A percentile compares a stretch with the other conserved stretches of the same genome.
phyloP scores from a whole-genome alignment of 1,140 invertebrate genomes.

The Aethina tumida region DNA sequence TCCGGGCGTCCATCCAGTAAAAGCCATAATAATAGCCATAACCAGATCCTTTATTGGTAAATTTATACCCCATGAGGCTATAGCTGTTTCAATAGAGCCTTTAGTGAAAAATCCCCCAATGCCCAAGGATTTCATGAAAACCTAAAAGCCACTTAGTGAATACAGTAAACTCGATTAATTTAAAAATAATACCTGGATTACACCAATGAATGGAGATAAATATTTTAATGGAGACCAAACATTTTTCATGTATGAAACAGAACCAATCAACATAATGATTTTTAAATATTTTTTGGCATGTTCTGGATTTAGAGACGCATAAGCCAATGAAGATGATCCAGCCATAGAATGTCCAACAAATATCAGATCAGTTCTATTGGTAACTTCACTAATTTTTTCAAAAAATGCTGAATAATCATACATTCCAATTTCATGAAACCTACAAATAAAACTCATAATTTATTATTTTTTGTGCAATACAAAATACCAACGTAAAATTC shows the following conservation, averaged over 20 bases:
- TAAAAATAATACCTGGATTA: no score
- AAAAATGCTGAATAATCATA: slow-evolving; percentile 12
- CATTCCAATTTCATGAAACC: slow-evolving; percentile 16
- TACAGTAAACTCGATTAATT: no score
- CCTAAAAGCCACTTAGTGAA: no score
- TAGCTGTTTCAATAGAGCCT: no score
- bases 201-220: neutral
- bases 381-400: slow-evolving; percentile 9
- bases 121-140: no score
- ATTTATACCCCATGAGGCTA: no score
- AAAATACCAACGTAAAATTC: slow-evolving; percentile 16
- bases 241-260: slow-evolving; percentile 6
- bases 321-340: slow-evolving; percentile 9
- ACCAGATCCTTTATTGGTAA: no score
- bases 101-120: no score
- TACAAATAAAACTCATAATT: slow-evolving; percentile 9
- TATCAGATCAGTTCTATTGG: slow-evolving; percentile 4
- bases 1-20: neutral
- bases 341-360: slow-evolving; percentile 14
- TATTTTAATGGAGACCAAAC: slow-evolving; percentile 2
- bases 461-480: neutral
- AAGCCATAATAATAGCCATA: slow-evolving; percentile 3
- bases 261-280: slow-evolving; percentile 5
- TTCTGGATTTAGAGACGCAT: slow-evolving; percentile 14
- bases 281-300: slow-evolving; percentile 11